Conservation (phyloP, 2,888 invertebrate genomes). For the Macaria liturata region DNA sequence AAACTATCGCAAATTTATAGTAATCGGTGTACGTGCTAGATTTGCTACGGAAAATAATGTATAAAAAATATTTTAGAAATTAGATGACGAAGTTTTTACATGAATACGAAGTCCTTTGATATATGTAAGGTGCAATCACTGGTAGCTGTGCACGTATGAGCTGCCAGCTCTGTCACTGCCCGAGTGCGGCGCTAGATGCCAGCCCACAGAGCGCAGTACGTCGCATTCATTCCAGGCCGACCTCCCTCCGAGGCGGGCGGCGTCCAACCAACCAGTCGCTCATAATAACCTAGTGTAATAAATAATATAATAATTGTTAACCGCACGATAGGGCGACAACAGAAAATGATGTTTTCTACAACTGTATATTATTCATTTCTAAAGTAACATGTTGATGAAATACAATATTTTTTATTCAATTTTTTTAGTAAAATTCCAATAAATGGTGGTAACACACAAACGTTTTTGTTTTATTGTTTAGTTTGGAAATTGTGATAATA, state of each 20-base stretch:
- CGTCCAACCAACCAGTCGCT: conserved; percentile 12
- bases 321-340: conserved; percentile 46
- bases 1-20: too few species aligned
- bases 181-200: too few species aligned
- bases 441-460: conserved; percentile 77
- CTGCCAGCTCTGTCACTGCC: too few species aligned
- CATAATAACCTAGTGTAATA: conserved; percentile 33
- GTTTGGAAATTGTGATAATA: background rate
- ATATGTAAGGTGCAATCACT: too few species aligned
- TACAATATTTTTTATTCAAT: conserved; percentile 84
- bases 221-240: conserved; percentile 19
- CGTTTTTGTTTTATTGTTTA: conserved; percentile 44
- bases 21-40: too few species aligned
- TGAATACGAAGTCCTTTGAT: too few species aligned
- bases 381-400: conserved; percentile 80
- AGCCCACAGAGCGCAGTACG: too few species aligned
- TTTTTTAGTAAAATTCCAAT: conserved; percentile 82
- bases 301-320: conserved; percentile 50
- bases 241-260: conserved; percentile 4
- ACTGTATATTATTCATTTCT: conserved; percentile 79
- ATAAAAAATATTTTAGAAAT: too few species aligned
- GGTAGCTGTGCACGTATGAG: too few species aligned
- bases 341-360: conserved; percentile 66
- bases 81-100: too few species aligned
- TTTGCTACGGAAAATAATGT: too few species aligned